A percentile compares a stretch with the other conserved stretches of the same genome.
phyloP scores from a whole-genome alignment of 2,113 vertebrate genomes.

The Siphamia tubifer region DNA sequence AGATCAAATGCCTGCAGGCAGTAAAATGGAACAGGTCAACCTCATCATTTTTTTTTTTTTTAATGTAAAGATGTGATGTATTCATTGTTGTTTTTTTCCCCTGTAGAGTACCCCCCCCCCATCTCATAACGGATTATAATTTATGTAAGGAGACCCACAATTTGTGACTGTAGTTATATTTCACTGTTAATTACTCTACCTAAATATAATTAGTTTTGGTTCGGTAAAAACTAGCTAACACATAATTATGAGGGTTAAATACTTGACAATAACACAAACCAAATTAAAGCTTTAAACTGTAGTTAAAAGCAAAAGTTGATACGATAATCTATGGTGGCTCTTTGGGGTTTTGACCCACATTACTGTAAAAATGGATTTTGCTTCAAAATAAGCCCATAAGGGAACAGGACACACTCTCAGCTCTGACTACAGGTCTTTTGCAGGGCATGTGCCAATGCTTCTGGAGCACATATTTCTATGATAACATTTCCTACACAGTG shows the following conservation, averaged over 20 bases:
- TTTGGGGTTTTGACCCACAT: conserved; percentile 11
- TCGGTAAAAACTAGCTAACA: neutral
- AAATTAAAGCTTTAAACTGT: conserved; percentile 14
- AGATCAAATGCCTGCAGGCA: neutral
- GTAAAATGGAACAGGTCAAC: neutral
- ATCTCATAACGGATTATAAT: neutral
- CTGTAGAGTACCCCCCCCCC: too few species aligned
- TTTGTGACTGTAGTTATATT: neutral
- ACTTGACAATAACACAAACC: neutral
- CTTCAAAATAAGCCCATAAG: conserved; percentile 35
- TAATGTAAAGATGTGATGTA: neutral
- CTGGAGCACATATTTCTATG: neutral
- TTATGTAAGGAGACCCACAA: neutral
- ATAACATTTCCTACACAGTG: conserved; percentile 15
- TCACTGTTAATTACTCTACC: neutral
- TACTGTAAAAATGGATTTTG: conserved; percentile 42
- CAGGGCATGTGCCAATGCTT: conserved; percentile 9
- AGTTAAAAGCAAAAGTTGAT: conserved; percentile 14
- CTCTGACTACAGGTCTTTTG: conserved; percentile 11
- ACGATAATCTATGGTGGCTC: conserved; percentile 6
- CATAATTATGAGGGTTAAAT: conserved; percentile 3
- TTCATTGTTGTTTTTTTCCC: neutral
- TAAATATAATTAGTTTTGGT: conserved; percentile 10
- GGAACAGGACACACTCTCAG: neutral
- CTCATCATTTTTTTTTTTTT: neutral